These are phyloP conservation scores for Lagenorhynchus albirostris DNA, from an alignment of 2,113 vertebrate species.

Conservation along the genomic window DNA sequence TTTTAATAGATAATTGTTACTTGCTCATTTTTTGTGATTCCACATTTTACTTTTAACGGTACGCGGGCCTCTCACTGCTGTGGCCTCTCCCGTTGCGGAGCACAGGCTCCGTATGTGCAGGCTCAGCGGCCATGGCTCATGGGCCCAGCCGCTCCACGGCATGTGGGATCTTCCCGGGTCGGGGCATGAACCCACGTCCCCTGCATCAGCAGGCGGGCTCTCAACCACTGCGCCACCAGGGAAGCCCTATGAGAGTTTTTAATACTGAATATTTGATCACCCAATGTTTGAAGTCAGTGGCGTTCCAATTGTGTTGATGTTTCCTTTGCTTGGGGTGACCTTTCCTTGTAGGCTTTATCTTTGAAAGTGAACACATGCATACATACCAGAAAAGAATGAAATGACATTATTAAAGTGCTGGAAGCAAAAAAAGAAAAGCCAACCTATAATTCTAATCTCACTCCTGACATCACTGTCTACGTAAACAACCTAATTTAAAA, in stretches of 20 bases:
- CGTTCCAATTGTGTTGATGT: neutral
- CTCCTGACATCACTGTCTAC: neutral
- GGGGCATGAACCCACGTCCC: too few species aligned
- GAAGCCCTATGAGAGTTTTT: neutral
- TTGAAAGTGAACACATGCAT: neutral
- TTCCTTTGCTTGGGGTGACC: neutral
- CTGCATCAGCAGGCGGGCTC: too few species aligned
- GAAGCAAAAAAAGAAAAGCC: neutral
- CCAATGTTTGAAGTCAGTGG: neutral
- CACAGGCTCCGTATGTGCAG: too few species aligned
- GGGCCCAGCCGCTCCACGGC: too few species aligned
- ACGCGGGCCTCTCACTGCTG: too few species aligned
- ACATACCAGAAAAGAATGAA: neutral
- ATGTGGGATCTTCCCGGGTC: too few species aligned
- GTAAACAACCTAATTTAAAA: conserved; percentile 6
- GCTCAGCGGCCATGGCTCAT: too few species aligned
- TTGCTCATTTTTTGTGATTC: neutral
- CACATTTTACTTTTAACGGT: neutral
- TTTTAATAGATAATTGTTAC: neutral
- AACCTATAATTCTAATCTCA: neutral
- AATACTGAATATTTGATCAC: neutral
- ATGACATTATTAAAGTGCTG: neutral
- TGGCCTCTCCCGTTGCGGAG: too few species aligned
- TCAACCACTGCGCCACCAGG: too few species aligned
- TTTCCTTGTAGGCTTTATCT: neutral